These are phyloP conservation scores for Abscondita cerata DNA, from an alignment of 2,888 invertebrate genomes.

Conservation along the genomic window DNA sequence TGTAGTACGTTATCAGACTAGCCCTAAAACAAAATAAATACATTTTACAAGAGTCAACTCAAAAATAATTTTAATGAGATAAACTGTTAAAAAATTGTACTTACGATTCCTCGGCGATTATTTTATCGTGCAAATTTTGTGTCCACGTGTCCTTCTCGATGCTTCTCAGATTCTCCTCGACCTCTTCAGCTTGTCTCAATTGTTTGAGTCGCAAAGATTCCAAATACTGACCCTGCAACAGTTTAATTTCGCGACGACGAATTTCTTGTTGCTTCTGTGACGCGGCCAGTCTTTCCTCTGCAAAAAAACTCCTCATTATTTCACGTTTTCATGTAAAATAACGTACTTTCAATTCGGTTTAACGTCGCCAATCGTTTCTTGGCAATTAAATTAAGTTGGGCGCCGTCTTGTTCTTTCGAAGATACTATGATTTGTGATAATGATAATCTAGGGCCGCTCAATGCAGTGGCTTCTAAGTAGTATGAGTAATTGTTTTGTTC, in stretches of 20 bases:
- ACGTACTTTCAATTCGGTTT: slow-evolving; percentile 54
- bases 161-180: slow-evolving; percentile 50
- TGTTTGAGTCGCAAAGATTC: slow-evolving; percentile 50
- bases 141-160: slow-evolving; percentile 47
- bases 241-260: slow-evolving; percentile 47
- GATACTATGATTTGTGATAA: slow-evolving; percentile 44
- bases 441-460: slow-evolving; percentile 51
- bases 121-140: slow-evolving; percentile 49
- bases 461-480: slow-evolving; percentile 51
- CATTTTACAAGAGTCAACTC: neutral
- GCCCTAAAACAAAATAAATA: slow-evolving; percentile 57
- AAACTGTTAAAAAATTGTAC: slow-evolving; percentile 32
- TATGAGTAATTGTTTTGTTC: slow-evolving; percentile 51
- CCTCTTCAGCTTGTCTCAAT: slow-evolving; percentile 44
- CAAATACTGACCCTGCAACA: slow-evolving; percentile 52
- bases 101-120: slow-evolving; percentile 56
- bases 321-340: neutral
- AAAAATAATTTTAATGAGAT: neutral
- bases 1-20: slow-evolving; percentile 69
- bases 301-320: too few relatives aligned
- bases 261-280: slow-evolving; percentile 46
- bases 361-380: slow-evolving; percentile 52
- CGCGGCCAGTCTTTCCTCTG: slow-evolving; percentile 52
- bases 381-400: slow-evolving; percentile 49
- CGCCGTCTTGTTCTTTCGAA: slow-evolving; percentile 43